Base-by-base conservation (phyloP, 1,140 invertebrate species). In the Ephestia elutella region DNA sequence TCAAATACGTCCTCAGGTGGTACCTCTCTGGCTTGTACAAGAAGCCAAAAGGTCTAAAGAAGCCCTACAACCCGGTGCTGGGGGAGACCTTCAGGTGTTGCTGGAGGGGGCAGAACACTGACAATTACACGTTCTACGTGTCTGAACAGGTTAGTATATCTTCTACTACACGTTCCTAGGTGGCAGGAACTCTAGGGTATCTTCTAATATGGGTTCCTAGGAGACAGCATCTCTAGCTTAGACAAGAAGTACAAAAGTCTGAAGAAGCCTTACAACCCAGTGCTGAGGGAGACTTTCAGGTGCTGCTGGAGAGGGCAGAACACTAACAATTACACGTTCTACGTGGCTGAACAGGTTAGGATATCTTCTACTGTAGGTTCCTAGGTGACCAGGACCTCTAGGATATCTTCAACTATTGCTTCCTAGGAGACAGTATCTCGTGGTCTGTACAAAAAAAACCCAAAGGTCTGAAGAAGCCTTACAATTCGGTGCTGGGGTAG, bases 211-310 rank as follows among this genome's bases (percentile, higher is more conserved):
- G n/a, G n/a, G n/a, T n/a, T n/a, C n/a, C n/a, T n/a, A n/a, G n/a
- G n/a, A n/a, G n/a, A n/a, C n/a, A n/a, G n/a, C n/a, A n/a, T 98
- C 19, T 91, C 93, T 78, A 96, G 93, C 80, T 91, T 98, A 91
- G 94, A 98, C 90, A 92, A 97, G 90, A 93, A 98, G 91, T 93
- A 96, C 77, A 90, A 97, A 91, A 93, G 97, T 77, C 89, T 98
- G n/a, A 98, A 98, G 86, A 98, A 98, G 80, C 97, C 97, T 0
- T 98, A 98, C 79, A 98, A 98, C 91, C 96, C 97, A 0, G 95
- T 98, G 49, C 89, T 98, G 32, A 97, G 97, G 0, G 97, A 98
- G 90, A 94, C 93, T 0, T 98, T 97, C 86, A 91, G 97, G 0
- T 98, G 97, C 74, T 97, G 93, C 82, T 98, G 96, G 96, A 89